A percentile compares a stretch with the other conserved stretches of the same genome.
These are phyloP conservation scores for Acrobasis consociella DNA, from an alignment of 2,888 invertebrate species.

Conservation along the genomic window DNA sequence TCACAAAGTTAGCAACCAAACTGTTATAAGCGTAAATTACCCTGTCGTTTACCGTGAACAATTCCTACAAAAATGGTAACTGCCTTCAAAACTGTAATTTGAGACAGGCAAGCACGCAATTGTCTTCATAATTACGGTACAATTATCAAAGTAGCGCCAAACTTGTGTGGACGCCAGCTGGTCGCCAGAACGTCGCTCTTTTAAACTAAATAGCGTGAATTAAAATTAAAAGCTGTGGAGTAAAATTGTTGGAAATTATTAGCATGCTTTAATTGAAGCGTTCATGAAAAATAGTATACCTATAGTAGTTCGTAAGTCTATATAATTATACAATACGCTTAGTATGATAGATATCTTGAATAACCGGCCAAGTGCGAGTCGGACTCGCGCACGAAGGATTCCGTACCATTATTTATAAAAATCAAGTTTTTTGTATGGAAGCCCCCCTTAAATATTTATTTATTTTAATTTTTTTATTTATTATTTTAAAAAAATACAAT, in stretches of 20 bases:
- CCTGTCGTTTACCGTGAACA: conserved; percentile 13
- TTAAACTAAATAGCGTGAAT: conserved; percentile 45
- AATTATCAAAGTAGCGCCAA: conserved; percentile 58
- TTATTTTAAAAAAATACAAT: too few species aligned
- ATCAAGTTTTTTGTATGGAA: too few species aligned
- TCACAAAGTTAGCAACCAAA: neutral
- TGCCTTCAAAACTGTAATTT: conserved; percentile 48
- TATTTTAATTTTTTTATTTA: too few species aligned
- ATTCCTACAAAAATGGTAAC: conserved; percentile 19
- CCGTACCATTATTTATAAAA: too few species aligned
- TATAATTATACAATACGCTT: too few species aligned
- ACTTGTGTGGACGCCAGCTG: conserved; percentile 54
- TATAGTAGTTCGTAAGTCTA: too few species aligned
- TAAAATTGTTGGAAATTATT: neutral
- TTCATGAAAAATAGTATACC: too few species aligned
- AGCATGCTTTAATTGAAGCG: too few species aligned
- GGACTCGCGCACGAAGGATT: too few species aligned
- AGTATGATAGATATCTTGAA: too few species aligned
- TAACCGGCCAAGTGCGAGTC: too few species aligned
- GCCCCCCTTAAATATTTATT: too few species aligned
- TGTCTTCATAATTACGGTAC: conserved; percentile 59
- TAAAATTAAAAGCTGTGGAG: conserved; percentile 14
- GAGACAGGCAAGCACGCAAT: conserved; percentile 52
- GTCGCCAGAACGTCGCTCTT: conserved; percentile 51
- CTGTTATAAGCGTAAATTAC: conserved; percentile 9